These are phyloP conservation scores for Vulpes vulpes DNA, from an alignment of 2,113 vertebrate species.

Conservation along the genomic window DNA sequence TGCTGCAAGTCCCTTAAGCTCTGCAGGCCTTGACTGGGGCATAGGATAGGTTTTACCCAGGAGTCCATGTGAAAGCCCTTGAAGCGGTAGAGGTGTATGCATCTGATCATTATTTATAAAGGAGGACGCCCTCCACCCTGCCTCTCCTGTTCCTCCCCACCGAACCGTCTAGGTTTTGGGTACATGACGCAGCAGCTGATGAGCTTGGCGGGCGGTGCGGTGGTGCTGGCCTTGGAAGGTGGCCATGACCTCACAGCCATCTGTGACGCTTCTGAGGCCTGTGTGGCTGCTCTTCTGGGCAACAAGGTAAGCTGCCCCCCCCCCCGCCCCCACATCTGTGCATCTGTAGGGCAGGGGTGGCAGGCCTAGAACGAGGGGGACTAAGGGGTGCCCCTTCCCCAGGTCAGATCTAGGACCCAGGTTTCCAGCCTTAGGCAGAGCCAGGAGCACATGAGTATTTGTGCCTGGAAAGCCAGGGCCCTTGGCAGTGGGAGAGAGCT, in stretches of 20 bases:
- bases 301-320: conserved; percentile 90
- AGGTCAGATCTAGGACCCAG: not conserved
- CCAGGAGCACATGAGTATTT: not conserved
- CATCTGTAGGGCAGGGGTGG: not conserved
- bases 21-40: not conserved
- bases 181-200: conserved; percentile 97
- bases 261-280: conserved; percentile 95
- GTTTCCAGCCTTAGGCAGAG: not conserved
- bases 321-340: rapidly evolving
- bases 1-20: not conserved
- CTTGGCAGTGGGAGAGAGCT: not conserved
- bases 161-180: conserved; percentile 92
- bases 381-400: not conserved
- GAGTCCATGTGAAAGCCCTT: not conserved
- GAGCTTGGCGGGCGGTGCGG: conserved; percentile 92
- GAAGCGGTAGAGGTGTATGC: not conserved
- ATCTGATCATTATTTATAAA: not conserved
- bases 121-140: not conserved
- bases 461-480: not conserved
- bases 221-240: conserved; percentile 94
- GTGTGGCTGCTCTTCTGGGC: conserved; percentile 94
- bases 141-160: not conserved
- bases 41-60: not conserved
- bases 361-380: not conserved
- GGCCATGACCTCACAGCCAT: conserved; percentile 95